Conservation (phyloP, 2,113 vertebrate genomes). For the Odontophorus gujanensis region DNA sequence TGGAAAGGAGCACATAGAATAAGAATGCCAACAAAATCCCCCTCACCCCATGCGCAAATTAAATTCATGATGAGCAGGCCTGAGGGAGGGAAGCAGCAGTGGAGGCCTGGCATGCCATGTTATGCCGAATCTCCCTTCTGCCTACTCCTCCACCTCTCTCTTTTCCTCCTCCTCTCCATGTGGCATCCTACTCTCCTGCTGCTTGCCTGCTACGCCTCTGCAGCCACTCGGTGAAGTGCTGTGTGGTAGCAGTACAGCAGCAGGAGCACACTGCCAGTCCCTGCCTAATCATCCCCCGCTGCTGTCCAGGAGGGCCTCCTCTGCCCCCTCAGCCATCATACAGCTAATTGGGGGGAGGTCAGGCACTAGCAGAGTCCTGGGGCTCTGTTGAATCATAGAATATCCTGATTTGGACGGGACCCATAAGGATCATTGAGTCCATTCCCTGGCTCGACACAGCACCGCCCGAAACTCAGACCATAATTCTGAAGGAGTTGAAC, state of each 20-base stretch:
- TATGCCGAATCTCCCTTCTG: conserved; percentile 74
- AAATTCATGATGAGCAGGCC: conserved; percentile 73
- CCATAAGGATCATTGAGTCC: too few relatives aligned
- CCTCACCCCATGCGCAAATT: conserved; percentile 72
- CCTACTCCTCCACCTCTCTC: conserved; percentile 76
- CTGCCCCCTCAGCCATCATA: not conserved
- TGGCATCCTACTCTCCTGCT: conserved; percentile 76
- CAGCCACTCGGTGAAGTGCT: conserved; percentile 51
- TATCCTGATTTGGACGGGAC: too few relatives aligned
- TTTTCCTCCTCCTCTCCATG: conserved; percentile 75
- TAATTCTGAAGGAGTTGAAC: too few relatives aligned
- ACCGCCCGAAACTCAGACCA: too few relatives aligned
- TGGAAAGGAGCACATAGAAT: conserved; percentile 50
- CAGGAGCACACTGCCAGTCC: conserved; percentile 55
- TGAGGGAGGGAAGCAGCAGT: conserved; percentile 72
- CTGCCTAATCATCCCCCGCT: conserved; percentile 42
- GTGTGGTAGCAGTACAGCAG: conserved; percentile 46
- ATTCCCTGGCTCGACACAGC: too few relatives aligned
- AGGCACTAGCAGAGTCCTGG: not conserved
- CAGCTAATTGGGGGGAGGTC: not conserved
- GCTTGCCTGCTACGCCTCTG: conserved; percentile 74
- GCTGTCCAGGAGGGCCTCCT: not conserved
- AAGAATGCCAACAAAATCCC: conserved; percentile 69
- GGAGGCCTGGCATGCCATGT: conserved; percentile 74
- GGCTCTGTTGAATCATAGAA: too few relatives aligned